Percentiles rank a stretch among this genome's conserved stretches.
Evolutionary conservation across 2,113 vertebrate genomes (phyloP).

Genomic region (Rhynchomys soricoides): DNA sequence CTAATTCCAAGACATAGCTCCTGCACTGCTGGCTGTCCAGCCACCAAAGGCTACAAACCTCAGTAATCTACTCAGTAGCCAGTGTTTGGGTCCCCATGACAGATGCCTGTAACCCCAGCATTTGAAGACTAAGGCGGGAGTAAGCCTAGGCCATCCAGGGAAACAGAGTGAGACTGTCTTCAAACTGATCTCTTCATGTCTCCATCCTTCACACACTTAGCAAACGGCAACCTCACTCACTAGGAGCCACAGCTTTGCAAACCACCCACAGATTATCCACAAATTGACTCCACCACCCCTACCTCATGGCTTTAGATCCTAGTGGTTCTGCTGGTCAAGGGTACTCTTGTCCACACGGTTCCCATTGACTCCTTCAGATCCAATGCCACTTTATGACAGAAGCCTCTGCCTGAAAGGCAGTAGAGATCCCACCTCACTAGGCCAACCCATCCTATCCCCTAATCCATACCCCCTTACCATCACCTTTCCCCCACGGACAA

Average conservation of each 20-base stretch:
- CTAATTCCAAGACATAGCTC: not conserved
- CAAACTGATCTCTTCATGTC: not conserved
- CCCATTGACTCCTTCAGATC: not conserved
- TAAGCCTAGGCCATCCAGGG: not conserved
- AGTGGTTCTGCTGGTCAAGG: not conserved
- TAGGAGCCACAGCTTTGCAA: not conserved
- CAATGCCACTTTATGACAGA: not conserved
- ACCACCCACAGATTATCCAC: not conserved
- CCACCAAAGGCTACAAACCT: not conserved
- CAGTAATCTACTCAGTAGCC: not conserved
- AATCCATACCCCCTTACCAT: not conserved
- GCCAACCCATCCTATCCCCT: not conserved
- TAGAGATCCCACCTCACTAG: not conserved
- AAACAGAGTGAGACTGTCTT: not conserved
- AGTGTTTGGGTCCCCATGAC: not conserved
- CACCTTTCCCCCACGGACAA: not conserved
- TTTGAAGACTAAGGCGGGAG: not conserved
- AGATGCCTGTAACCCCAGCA: not conserved
- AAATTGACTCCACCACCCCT: not conserved
- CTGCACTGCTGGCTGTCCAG: not conserved
- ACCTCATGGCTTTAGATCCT: not conserved
- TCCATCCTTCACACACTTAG: not conserved
- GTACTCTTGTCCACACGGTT: not conserved
- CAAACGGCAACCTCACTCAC: not conserved
- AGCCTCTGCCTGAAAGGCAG: not conserved